Base-by-base conservation (phyloP, 2,113 vertebrate genomes). In the Dolichotis patagonum region DNA sequence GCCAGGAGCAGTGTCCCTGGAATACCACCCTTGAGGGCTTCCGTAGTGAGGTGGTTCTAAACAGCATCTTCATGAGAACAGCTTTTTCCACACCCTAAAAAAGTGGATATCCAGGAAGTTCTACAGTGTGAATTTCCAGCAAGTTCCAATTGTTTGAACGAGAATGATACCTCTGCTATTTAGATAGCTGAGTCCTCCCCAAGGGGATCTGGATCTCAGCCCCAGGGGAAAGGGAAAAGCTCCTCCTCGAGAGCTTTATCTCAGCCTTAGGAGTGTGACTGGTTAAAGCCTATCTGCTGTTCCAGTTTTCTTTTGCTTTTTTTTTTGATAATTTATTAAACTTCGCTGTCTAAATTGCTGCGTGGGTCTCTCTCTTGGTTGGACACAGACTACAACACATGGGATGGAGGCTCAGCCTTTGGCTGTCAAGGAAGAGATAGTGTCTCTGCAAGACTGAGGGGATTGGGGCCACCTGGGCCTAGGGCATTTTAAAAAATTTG, bases 401-500 rank as follows among this genome's bases (percentile, higher is more conserved):
- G 22, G n/a, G 46, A 46, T 56, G 54, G 46, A 67, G 43, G 20
- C 30, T 69, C 49, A 17, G 62, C 49, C 26, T n/a, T 54, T 81
- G n/a, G 60, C 19, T 69, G 35, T 52, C 30, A 26, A 41, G 62
- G 63, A 30, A 41, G 62, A 58, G 38, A 60, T 41, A 16, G 3
- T 35, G 22, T 26, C 52, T 63, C 60, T 41, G 46, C 5, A 67
- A 82, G 60, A 41, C 11, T 2, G 17, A 77, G 22, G 17, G 56
- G 56, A 4, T 7, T 77, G 73, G 52, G 86, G 58, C 65, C 38
- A 22, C 60, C 38, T 63, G 35, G 30, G 32, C 20, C 84, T 13
- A 65, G 46, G 30, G 38, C 49, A 52, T 88, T 90, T 89, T 93
- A 81, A 13, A 24, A 93, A 78, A 38, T 91, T 60, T 87, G 85